Conservation (phyloP, 1,140 invertebrate species). For the Leptinotarsa texana region DNA sequence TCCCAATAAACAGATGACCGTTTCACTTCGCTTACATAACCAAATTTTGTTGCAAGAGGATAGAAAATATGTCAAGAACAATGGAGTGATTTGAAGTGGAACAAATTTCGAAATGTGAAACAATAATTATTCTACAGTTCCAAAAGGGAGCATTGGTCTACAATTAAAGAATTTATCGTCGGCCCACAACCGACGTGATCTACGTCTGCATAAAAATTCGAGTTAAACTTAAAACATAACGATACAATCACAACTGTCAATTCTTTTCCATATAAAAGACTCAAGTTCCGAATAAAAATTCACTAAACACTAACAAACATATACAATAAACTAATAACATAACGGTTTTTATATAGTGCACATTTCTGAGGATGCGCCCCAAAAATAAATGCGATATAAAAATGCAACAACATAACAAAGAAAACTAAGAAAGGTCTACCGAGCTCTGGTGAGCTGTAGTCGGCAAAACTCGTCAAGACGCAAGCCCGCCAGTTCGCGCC, state of each 20-base stretch:
- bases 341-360: conserved; percentile 36
- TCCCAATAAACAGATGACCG: too few species aligned
- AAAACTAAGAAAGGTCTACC: conserved; percentile 51
- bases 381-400: conserved; percentile 50
- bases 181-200: conserved; percentile 12
- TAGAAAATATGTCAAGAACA: too few species aligned
- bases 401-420: conserved; percentile 55
- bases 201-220: conserved; percentile 33
- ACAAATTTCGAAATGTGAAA: too few species aligned
- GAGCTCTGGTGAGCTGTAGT: conserved; percentile 52
- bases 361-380: conserved; percentile 26
- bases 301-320: conserved; percentile 57
- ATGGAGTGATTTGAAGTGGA: too few species aligned
- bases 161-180: conserved; percentile 12
- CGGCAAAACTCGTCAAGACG: conserved; percentile 55
- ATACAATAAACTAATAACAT: conserved; percentile 42
- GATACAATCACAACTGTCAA: conserved; percentile 49
- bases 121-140: too few species aligned
- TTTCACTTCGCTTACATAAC: too few species aligned
- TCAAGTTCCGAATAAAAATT: conserved; percentile 51
- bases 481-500: conserved; percentile 55
- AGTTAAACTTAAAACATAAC: conserved; percentile 46
- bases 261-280: conserved; percentile 44
- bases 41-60: too few species aligned
- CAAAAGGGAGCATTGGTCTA: background rate